These are phyloP conservation scores for Augochlorella aurata DNA, from an alignment of 2,888 invertebrate species.

Conservation along the genomic window DNA sequence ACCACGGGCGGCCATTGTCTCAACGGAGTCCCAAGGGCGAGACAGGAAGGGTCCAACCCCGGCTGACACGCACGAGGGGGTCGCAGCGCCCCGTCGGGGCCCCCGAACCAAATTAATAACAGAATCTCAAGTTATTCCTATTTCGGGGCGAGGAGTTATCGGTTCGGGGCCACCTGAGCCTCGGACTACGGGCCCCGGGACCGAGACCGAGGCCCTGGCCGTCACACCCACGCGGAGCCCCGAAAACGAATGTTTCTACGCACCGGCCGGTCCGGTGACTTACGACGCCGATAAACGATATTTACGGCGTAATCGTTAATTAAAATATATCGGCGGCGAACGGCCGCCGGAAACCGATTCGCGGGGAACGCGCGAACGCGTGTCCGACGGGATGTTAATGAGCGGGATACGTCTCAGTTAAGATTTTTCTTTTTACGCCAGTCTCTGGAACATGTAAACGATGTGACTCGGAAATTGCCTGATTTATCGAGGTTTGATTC, in stretches of 20 bases:
- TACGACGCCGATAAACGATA: slow-evolving; percentile 57
- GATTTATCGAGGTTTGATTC: not conserved
- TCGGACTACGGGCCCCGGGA: slow-evolving; percentile 24
- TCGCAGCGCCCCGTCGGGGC: slow-evolving; percentile 73
- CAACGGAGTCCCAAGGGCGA: slow-evolving; percentile 72
- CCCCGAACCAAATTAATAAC: slow-evolving; percentile 76
- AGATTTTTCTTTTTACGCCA: not conserved
- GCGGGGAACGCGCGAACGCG: slow-evolving; percentile 24
- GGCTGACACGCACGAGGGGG: slow-evolving; percentile 76
- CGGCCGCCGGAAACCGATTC: slow-evolving; percentile 37
- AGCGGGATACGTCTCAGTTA: slow-evolving; percentile 42
- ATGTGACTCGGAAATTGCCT: not conserved
- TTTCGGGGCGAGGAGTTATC: slow-evolving; percentile 56
- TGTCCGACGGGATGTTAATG: slow-evolving; percentile 44
- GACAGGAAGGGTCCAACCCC: slow-evolving; percentile 57
- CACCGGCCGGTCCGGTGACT: slow-evolving; percentile 52
- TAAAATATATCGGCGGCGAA: slow-evolving; percentile 48
- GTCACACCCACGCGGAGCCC: slow-evolving; percentile 63
- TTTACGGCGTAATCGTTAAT: slow-evolving; percentile 62
- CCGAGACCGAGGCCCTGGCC: slow-evolving; percentile 30
- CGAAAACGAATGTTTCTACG: slow-evolving; percentile 48
- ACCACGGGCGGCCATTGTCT: slow-evolving; percentile 81
- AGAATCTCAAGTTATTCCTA: slow-evolving; percentile 64
- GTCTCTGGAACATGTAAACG: not conserved
- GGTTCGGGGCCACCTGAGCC: slow-evolving; percentile 51